phyloP scores from a whole-genome alignment of 2,888 invertebrate genomes.

The Invenusta paracnida region DNA sequence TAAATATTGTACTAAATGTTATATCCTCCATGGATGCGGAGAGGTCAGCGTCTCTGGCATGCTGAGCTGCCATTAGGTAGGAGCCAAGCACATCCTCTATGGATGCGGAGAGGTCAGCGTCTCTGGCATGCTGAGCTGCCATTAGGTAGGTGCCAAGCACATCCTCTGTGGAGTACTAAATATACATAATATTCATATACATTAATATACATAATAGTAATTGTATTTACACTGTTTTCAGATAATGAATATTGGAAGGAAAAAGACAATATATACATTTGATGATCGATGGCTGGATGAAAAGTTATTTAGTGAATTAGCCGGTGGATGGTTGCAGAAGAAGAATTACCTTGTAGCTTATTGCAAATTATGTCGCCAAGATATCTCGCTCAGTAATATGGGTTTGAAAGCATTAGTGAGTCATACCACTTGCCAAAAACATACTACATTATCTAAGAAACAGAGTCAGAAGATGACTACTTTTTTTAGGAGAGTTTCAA shows the following conservation, averaged over 20 bases:
- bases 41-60: not conserved
- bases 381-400: not conserved
- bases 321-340: not conserved
- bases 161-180: too few relatives aligned
- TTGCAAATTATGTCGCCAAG: not conserved
- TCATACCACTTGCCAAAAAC: not conserved
- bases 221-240: not conserved
- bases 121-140: not conserved
- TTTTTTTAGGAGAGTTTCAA: not conserved
- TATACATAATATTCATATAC: too few relatives aligned
- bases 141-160: not conserved
- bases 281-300: not conserved
- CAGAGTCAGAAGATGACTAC: not conserved
- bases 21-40: not conserved
- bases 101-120: not conserved
- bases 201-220: not conserved
- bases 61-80: not conserved
- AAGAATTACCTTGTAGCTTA: not conserved
- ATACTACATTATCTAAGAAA: not conserved
- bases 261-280: not conserved
- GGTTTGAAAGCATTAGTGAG: not conserved
- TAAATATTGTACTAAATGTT: not conserved
- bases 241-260: not conserved
- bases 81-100: not conserved
- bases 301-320: not conserved